Conservation (phyloP, 1,140 invertebrate genomes). For the Platorchestia sp. region DNA sequence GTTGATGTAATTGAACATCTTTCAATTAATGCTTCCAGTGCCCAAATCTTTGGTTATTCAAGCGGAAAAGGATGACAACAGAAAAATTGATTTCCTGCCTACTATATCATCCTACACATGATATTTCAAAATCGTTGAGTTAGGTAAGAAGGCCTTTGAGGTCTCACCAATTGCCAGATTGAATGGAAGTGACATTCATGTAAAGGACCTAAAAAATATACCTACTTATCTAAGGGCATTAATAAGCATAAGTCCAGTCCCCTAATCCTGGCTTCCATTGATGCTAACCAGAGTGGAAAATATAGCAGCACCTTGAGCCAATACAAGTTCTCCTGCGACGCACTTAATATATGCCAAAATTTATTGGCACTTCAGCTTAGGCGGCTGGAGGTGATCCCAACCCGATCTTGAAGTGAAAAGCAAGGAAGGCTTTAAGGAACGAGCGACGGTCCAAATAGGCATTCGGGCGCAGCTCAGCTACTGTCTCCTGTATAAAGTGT, state of each 20-base stretch:
- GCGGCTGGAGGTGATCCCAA: background rate
- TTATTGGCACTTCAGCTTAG: background rate
- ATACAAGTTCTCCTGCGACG: background rate
- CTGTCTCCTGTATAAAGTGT: background rate
- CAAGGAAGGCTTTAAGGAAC: background rate
- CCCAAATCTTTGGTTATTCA: background rate
- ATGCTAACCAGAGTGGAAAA: conserved; percentile 21
- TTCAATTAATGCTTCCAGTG: background rate
- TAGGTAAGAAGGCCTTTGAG: background rate
- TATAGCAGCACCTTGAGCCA: background rate
- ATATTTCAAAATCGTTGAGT: background rate
- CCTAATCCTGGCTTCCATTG: background rate
- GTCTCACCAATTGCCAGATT: background rate
- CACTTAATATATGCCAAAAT: background rate
- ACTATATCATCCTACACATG: background rate
- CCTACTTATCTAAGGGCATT: background rate
- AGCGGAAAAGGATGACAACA: background rate
- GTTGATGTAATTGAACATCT: background rate
- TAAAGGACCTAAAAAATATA: background rate
- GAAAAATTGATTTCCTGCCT: background rate
- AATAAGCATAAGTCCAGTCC: background rate
- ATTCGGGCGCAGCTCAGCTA: background rate
- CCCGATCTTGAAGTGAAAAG: background rate
- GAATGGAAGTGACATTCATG: background rate
- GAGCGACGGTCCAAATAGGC: background rate